Evolutionary conservation across 2,797 vertebrate species (phyloP).

Genomic region (Hemibagrus guttatus): DNA sequence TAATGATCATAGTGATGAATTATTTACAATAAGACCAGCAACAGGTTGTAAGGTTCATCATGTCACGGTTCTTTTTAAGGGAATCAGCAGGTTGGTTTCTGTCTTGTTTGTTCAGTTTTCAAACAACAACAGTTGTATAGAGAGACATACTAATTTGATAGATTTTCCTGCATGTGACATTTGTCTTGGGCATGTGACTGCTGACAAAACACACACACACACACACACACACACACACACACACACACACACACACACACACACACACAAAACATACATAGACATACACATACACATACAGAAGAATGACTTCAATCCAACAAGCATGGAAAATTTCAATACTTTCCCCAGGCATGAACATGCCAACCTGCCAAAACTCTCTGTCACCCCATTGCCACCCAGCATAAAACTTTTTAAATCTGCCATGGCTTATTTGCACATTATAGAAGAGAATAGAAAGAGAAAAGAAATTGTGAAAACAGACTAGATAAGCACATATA

Average conservation of each 20-base stretch:
- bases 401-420: background rate
- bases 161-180: slow-evolving; percentile 4
- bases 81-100: background rate
- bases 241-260: background rate
- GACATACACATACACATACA: background rate
- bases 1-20: background rate
- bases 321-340: background rate
- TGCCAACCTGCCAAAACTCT: slow-evolving; percentile 5
- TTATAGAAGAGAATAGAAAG: background rate
- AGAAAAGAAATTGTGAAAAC: background rate
- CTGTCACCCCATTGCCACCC: background rate
- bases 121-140: background rate
- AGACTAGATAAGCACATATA: background rate
- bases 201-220: background rate
- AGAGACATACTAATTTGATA: background rate
- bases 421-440: background rate
- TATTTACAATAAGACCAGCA: background rate
- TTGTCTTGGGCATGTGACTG: background rate
- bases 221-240: slow-evolving; percentile 3
- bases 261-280: background rate
- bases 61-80: background rate
- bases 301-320: background rate
- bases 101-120: background rate
- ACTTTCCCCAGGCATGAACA: background rate
- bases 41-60: background rate